Evolutionary conservation across 2,113 vertebrate species (phyloP).

Genomic region (Dicrurus megarhynchus): DNA sequence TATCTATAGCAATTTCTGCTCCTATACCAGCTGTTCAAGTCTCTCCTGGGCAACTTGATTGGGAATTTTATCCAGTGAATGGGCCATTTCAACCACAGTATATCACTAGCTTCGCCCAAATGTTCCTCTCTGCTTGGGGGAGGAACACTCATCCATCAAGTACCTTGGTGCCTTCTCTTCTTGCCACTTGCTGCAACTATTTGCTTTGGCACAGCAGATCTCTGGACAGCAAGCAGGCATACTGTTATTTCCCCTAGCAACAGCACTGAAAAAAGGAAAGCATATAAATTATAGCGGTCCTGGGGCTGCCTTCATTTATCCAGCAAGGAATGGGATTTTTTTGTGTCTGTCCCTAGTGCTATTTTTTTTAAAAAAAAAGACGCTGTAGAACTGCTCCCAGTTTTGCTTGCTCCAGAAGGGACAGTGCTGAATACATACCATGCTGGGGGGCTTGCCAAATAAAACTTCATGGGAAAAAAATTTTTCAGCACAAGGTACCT

Average conservation of each 20-base stretch:
- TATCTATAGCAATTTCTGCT: background rate
- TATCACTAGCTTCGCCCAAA: background rate
- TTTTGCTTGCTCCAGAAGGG: background rate
- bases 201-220: background rate
- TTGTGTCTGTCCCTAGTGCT: background rate
- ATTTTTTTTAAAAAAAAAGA: background rate
- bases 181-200: background rate
- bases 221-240: background rate
- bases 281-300: background rate
- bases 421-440: background rate
- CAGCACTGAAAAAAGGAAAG: background rate
- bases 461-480: background rate
- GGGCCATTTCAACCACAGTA: background rate
- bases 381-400: background rate
- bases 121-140: background rate
- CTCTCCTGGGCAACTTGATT: background rate
- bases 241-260: background rate
- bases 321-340: background rate
- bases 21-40: background rate
- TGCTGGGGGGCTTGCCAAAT: background rate
- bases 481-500: background rate
- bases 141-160: background rate
- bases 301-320: background rate
- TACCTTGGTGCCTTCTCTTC: background rate
- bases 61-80: background rate